Evolutionary conservation across 1,140 invertebrate species (phyloP), one percentile per base, ranked within the genome.

Genomic region (Philaenus spumarius): DNA sequence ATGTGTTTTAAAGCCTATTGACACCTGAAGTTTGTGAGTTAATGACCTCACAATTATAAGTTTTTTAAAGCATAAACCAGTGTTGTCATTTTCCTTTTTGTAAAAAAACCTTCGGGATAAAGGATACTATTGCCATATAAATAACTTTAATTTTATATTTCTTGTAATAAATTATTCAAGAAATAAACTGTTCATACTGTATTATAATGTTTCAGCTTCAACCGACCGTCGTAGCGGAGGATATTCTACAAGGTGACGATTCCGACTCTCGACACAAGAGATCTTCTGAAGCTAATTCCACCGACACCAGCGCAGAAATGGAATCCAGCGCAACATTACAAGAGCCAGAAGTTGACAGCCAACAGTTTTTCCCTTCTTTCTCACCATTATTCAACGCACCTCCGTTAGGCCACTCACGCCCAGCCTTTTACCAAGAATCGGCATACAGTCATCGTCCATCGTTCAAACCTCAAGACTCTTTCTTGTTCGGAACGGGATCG

Each of bases 361-460:
- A 77, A 68, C 55, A 76, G 39, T 77, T 78, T 61, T 78, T 78
- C 64, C 77, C 76, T 0, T 75, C 77, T 0, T 79, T 79, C 34
- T 72, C 76, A 0, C 74, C 77, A 14, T 57, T 78, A 0, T 77
- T 76, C 55, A 34, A 22, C 14, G 30, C 46, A 19, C 47, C 57
- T 67, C 55, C 45, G 7, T 46, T 58, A 24, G 60, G 53, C 1
- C 59, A 64, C 35, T 62, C 62, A n/a, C 40, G 64, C 7, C 60
- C 64, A 24, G 26, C 54, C 5, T 57, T 54, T 37, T 64, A 56
- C 55, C 59, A 59, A 11, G 64, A 61, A 14, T 47, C 58, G 9
- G 45, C 42, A 2, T 58, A 35, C 35, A 58, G 47, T 51, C 46
- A 47, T n/a, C 43, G 56, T 6, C 30, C 46, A 2, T 35, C 46